Percentiles rank a stretch among this genome's conserved stretches.
phyloP scores from a whole-genome alignment of 2,797 vertebrate genomes.

The Cephalopachus bancanus region DNA sequence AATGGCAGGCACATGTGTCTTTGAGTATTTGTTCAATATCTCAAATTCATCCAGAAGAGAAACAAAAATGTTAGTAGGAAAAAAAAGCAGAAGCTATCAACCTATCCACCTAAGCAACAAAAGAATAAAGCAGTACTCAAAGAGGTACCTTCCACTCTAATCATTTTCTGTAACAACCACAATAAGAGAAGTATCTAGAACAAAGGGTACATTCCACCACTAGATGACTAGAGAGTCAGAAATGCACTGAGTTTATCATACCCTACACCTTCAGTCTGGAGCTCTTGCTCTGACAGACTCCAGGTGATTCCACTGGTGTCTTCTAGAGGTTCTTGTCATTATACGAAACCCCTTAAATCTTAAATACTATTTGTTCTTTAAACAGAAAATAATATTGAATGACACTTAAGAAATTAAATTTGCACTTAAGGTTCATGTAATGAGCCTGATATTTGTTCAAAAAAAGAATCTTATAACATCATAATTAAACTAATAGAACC shows the following conservation, averaged over 20 bases:
- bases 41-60: background rate
- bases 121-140: background rate
- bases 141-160: background rate
- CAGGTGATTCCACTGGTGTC: background rate
- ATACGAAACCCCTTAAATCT: background rate
- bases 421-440: background rate
- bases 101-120: background rate
- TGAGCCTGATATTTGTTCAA: background rate
- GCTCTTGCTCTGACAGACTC: background rate
- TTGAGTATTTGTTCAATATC: background rate
- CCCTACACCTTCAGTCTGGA: background rate
- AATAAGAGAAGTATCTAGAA: background rate
- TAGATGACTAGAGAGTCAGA: background rate
- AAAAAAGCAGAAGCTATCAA: background rate
- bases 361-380: background rate
- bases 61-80: background rate
- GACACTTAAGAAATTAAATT: background rate
- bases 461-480: background rate
- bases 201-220: background rate
- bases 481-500: background rate
- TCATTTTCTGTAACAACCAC: background rate
- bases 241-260: background rate
- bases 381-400: slow-evolving; percentile 31
- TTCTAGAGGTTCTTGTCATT: background rate
- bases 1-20: background rate